Percentiles rank a stretch among this genome's conserved stretches.
These are phyloP conservation scores for Watsonalla binaria DNA, from an alignment of 2,888 invertebrate genomes.

Conservation along the genomic window DNA sequence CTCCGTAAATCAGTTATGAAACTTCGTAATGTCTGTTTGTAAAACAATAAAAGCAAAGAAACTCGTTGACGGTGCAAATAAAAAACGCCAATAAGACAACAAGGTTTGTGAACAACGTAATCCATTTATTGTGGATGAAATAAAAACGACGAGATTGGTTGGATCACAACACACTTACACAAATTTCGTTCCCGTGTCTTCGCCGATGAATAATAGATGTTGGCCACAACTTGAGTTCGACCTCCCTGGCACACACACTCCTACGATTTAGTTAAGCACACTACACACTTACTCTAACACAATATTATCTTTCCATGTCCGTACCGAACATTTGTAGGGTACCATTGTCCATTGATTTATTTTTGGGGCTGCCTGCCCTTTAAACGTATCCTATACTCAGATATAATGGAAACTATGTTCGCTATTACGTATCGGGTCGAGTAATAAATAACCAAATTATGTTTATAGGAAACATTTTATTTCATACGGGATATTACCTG, in stretches of 20 bases:
- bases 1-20: not conserved
- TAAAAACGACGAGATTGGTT: conserved; percentile 71
- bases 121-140: conserved; percentile 73
- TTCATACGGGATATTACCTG: not conserved
- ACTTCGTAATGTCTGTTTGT: conserved; percentile 16
- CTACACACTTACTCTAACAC: conserved; percentile 18
- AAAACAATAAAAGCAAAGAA: conserved; percentile 23
- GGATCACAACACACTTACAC: conserved; percentile 75
- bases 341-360: conserved; percentile 22
- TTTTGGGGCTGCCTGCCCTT: conserved; percentile 17
- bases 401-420: conserved; percentile 14
- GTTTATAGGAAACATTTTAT: conserved; percentile 3
- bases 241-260: conserved; percentile 31
- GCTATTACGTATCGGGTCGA: conserved; percentile 11
- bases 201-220: conserved; percentile 72
- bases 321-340: conserved; percentile 14
- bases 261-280: conserved; percentile 16
- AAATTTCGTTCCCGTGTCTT: conserved; percentile 74
- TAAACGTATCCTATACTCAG: conserved; percentile 12
- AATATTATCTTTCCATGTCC: conserved; percentile 19
- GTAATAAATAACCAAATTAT: conserved; percentile 18
- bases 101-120: conserved; percentile 62
- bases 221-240: conserved; percentile 44
- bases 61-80: conserved; percentile 38
- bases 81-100: conserved; percentile 51